Evolutionary conservation across 1,140 invertebrate genomes (phyloP).

Genomic region (Oppia nitens): DNA sequence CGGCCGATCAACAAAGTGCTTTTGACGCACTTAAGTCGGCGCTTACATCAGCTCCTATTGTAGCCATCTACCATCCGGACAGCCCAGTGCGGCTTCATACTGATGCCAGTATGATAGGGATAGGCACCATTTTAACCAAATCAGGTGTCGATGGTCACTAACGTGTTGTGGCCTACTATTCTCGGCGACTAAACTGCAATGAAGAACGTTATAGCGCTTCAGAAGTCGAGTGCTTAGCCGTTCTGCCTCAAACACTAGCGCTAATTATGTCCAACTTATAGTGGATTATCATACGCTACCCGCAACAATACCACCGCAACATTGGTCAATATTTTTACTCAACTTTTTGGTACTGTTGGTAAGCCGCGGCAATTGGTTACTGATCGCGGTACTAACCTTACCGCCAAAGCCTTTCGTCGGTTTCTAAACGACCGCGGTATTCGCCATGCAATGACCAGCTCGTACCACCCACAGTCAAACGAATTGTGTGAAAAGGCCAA

Average conservation of each 20-base stretch:
- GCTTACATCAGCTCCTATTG: not conserved
- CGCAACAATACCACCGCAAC: not conserved
- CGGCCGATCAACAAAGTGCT: not conserved
- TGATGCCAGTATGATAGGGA: too few relatives aligned
- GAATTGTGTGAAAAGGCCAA: slow-evolving; percentile 5
- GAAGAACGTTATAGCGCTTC: slow-evolving; percentile 1
- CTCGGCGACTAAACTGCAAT: not conserved
- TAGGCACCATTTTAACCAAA: too few relatives aligned
- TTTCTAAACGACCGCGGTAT: not conserved
- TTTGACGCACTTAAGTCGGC: not conserved
- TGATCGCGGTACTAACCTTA: slow-evolving; percentile 4
- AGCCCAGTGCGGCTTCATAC: not conserved
- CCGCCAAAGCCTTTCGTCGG: not conserved
- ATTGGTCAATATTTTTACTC: not conserved
- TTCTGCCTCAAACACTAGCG: not conserved
- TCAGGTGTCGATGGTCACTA: not conserved
- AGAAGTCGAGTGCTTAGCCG: slow-evolving; percentile 12
- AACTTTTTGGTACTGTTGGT: not conserved
- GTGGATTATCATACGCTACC: not conserved
- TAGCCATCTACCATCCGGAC: not conserved
- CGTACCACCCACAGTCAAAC: slow-evolving; percentile 1
- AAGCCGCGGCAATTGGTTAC: not conserved
- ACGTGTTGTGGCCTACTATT: not conserved
- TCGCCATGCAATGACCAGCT: not conserved
- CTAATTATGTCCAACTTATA: not conserved